Evolutionary conservation across 1,140 invertebrate species (phyloP).

Genomic region (Drosophila orena): DNA sequence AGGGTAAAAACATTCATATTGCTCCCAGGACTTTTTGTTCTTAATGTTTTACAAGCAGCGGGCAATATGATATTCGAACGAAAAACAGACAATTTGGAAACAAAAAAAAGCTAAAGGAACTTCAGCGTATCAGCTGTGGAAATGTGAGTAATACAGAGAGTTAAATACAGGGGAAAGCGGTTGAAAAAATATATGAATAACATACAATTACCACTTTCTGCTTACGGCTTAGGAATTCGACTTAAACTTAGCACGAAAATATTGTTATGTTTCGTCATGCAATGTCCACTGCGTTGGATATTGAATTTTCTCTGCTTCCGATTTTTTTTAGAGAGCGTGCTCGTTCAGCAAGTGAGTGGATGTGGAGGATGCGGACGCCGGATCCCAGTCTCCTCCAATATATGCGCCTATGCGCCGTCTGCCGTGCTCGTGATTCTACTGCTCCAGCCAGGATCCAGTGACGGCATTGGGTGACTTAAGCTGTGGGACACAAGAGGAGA

Average conservation of each 20-base stretch:
- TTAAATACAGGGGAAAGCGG: constrained; percentile 38
- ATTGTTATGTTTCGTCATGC: constrained; percentile 45
- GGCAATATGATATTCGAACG: background rate
- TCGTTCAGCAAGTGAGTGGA: constrained; percentile 61
- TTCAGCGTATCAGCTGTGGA: constrained; percentile 19
- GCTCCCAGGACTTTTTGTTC: constrained; percentile 37
- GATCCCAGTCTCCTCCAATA: background rate
- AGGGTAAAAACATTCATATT: constrained; percentile 28
- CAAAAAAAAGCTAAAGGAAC: constrained; percentile 37
- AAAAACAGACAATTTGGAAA: constrained; percentile 11
- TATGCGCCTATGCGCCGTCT: constrained; percentile 46
- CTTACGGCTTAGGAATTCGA: constrained; percentile 61
- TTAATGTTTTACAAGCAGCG: constrained; percentile 6
- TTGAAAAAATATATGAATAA: constrained; percentile 38
- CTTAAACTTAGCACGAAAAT: constrained; percentile 58
- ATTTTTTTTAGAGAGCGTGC: constrained; percentile 67
- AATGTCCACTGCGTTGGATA: constrained; percentile 13
- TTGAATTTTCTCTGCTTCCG: constrained; percentile 22
- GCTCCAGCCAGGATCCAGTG: constrained; percentile 82
- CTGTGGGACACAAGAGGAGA: constrained; percentile 26
- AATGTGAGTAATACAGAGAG: constrained; percentile 30
- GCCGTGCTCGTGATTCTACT: constrained; percentile 51
- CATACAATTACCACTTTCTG: constrained; percentile 44
- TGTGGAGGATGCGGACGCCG: background rate
- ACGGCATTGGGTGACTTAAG: constrained; percentile 82